These are phyloP conservation scores for Drosophila greeni DNA, from an alignment of 2,888 invertebrate species.

Conservation along the genomic window DNA sequence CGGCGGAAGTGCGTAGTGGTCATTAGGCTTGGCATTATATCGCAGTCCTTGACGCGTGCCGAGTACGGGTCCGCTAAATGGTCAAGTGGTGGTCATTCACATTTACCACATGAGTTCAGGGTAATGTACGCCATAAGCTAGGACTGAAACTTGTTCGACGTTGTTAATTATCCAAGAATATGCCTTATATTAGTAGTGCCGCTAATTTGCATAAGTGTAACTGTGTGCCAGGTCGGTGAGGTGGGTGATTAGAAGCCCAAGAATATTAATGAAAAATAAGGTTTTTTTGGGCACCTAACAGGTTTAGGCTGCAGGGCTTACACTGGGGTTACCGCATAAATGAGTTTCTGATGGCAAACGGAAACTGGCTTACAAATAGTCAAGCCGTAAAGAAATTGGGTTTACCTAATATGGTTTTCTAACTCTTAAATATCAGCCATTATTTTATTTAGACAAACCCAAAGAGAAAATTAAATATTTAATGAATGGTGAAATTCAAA, in stretches of 20 bases:
- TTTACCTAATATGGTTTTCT: background rate
- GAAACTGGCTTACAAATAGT: slow-evolving; percentile 63
- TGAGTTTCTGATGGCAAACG: slow-evolving; percentile 66
- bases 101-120: slow-evolving; percentile 51
- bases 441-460: background rate
- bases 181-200: slow-evolving; percentile 23
- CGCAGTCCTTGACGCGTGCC: slow-evolving; percentile 50
- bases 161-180: slow-evolving; percentile 56
- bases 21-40: slow-evolving; percentile 53
- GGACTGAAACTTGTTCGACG: slow-evolving; percentile 7
- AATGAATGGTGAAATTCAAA: background rate
- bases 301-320: slow-evolving; percentile 28
- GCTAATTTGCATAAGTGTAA: slow-evolving; percentile 64
- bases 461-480: no score
- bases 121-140: slow-evolving; percentile 38
- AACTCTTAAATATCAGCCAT: background rate
- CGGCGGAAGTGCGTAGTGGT: slow-evolving; percentile 69
- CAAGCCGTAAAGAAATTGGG: background rate
- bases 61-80: slow-evolving; percentile 25
- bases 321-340: slow-evolving; percentile 44
- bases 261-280: slow-evolving; percentile 55
- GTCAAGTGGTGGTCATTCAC: slow-evolving; percentile 49
- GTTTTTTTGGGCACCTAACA: slow-evolving; percentile 10
- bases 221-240: slow-evolving; percentile 8
- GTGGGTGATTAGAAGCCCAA: background rate